A percentile compares a stretch with the other conserved stretches of the same genome.
Evolutionary conservation across 2,888 invertebrate genomes (phyloP).

Genomic region (Athalia cordata): DNA sequence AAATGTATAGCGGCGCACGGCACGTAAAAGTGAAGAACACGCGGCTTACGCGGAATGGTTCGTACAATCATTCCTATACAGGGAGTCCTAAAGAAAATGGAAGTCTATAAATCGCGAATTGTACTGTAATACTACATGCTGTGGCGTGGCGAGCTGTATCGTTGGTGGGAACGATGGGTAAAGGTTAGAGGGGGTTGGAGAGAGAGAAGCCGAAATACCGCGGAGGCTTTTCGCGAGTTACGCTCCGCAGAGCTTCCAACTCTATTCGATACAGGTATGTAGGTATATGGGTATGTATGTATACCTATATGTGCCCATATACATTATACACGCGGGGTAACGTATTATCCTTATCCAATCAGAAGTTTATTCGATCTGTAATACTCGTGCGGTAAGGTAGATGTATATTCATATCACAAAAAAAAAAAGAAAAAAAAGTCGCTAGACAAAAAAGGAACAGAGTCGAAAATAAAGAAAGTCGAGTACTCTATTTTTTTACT

Average conservation of each 20-base stretch:
- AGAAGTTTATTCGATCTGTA: constrained; percentile 42
- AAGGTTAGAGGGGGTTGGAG: background rate
- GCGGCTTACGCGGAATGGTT: constrained; percentile 45
- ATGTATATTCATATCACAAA: background rate
- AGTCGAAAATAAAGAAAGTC: no score
- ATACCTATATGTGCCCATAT: no score
- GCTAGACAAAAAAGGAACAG: no score
- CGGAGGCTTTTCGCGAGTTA: constrained; percentile 37
- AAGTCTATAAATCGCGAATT: constrained; percentile 41
- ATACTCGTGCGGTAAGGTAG: constrained; percentile 16
- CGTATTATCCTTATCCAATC: constrained; percentile 42
- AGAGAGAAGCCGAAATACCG: constrained; percentile 34
- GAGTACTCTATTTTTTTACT: no score
- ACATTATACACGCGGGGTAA: background rate
- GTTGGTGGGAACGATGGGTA: constrained; percentile 23
- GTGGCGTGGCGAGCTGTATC: background rate
- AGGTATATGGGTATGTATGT: no score
- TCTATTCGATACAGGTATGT: background rate
- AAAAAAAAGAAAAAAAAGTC: background rate
- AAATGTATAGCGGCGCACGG: background rate
- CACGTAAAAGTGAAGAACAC: constrained; percentile 60
- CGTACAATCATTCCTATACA: constrained; percentile 39
- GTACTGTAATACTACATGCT: background rate
- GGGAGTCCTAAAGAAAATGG: constrained; percentile 37
- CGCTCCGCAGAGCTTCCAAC: background rate